Evolutionary conservation across 37 sponge, comb jelly and placozoan genomes (phyloP).

Genomic region (Ephydatia muelleri): DNA sequence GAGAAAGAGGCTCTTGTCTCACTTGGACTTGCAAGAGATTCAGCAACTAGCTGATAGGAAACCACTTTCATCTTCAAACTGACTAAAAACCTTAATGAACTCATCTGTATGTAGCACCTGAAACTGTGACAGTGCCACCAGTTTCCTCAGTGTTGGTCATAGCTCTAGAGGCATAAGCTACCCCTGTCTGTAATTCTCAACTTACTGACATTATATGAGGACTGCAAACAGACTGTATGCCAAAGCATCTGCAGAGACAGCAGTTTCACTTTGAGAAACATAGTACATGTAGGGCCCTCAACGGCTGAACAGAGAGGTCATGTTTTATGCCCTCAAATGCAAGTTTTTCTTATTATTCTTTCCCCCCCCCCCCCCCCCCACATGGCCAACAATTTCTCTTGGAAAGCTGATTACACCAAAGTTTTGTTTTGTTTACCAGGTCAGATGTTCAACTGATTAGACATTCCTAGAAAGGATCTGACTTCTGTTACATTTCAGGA

Average conservation of each 20-base stretch:
- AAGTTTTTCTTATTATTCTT: neutral
- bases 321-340: conserved; percentile 24
- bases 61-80: conserved; percentile 20
- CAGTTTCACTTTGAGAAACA: conserved; percentile 3
- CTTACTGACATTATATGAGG: conserved; percentile 1
- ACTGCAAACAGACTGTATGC: conserved; percentile 11
- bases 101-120: too few relatives aligned
- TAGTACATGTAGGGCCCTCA: conserved; percentile 8
- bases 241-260: conserved; percentile 33
- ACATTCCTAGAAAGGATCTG: conserved; percentile 30
- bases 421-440: conserved; percentile 21
- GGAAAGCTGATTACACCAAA: conserved; percentile 2
- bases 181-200: neutral
- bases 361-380: too few relatives aligned
- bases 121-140: too few relatives aligned
- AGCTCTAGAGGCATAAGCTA: conserved; percentile 38
- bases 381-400: conserved; percentile 18
- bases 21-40: conserved; percentile 41
- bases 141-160: conserved; percentile 20
- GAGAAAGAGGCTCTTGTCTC: conserved; percentile 36
- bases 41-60: conserved; percentile 14
- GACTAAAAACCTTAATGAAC: conserved; percentile 63
- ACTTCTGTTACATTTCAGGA: conserved; percentile 23
- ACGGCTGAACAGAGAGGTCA: conserved; percentile 11
- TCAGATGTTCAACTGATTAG: conserved; percentile 42